Evolutionary conservation across 2,797 vertebrate species (phyloP).

Genomic region (Echiichthys vipera): DNA sequence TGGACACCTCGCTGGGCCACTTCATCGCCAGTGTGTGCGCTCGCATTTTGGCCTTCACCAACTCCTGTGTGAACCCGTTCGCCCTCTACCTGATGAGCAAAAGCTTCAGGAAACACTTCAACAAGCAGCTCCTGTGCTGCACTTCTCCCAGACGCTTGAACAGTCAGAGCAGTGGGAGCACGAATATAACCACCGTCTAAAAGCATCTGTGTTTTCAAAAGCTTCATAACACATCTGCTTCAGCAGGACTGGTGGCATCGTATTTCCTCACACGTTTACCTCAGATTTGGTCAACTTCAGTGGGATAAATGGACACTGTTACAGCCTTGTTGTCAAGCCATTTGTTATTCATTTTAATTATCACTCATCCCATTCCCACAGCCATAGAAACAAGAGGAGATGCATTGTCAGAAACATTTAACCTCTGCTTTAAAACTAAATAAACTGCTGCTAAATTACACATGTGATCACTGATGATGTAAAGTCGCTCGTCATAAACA

Average conservation of each 20-base stretch:
- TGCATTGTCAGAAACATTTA: not conserved
- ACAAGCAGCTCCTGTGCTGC: slow-evolving; percentile 91
- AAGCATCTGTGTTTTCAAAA: not conserved
- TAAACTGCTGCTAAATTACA: not conserved
- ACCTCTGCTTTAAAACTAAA: slow-evolving; percentile 1
- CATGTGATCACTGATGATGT: not conserved
- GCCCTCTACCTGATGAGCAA: slow-evolving; percentile 96
- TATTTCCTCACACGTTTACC: not conserved
- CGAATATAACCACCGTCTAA: slow-evolving; percentile 67
- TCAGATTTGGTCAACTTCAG: not conserved
- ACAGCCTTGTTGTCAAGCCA: not conserved
- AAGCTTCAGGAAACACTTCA: slow-evolving; percentile 95
- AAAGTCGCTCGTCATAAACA: not conserved
- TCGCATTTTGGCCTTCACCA: slow-evolving; percentile 93
- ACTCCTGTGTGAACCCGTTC: slow-evolving; percentile 96
- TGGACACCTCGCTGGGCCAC: slow-evolving; percentile 93
- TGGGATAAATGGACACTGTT: not conserved
- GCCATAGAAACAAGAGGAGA: not conserved
- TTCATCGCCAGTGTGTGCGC: slow-evolving; percentile 87
- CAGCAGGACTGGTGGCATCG: not conserved
- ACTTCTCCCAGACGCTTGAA: slow-evolving; percentile 59
- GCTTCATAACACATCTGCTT: not conserved
- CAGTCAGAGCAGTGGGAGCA: slow-evolving; percentile 63
- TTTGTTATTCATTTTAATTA: not conserved
- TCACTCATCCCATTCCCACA: no score